Evolutionary conservation across 2,113 vertebrate species (phyloP).

Genomic region (Xyliphius kryptos): DNA sequence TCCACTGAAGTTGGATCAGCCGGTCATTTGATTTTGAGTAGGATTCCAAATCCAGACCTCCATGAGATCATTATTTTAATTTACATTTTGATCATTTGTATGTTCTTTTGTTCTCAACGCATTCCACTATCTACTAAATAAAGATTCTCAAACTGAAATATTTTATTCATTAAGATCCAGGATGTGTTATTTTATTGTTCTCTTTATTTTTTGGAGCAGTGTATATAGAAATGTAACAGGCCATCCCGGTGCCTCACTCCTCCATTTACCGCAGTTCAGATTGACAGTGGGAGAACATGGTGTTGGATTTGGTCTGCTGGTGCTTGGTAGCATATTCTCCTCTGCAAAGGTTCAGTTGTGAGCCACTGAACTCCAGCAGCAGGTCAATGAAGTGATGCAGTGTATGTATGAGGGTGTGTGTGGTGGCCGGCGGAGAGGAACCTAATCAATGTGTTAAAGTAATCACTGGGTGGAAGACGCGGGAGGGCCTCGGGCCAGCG

Average conservation of each 20-base stretch:
- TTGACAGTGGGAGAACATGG: not conserved
- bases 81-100: no score
- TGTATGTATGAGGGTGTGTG: not conserved
- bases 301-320: not conserved
- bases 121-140: no score
- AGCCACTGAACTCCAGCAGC: conserved; percentile 56
- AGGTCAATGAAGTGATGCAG: conserved; percentile 59
- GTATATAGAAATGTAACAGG: not conserved
- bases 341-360: conserved; percentile 55
- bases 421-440: conserved; percentile 48
- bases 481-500: conserved; percentile 56
- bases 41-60: no score
- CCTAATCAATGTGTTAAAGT: conserved; percentile 70
- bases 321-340: conserved; percentile 12
- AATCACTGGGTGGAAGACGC: conserved; percentile 67
- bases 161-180: no score
- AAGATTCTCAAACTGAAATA: no score
- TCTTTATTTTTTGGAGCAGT: no score
- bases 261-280: not conserved
- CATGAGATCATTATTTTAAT: no score
- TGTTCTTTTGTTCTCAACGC: no score
- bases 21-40: no score
- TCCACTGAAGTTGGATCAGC: no score
- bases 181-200: no score
- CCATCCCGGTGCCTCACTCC: not conserved